phyloP scores from a whole-genome alignment of 2,113 vertebrate species.

The Platichthys flesus region DNA sequence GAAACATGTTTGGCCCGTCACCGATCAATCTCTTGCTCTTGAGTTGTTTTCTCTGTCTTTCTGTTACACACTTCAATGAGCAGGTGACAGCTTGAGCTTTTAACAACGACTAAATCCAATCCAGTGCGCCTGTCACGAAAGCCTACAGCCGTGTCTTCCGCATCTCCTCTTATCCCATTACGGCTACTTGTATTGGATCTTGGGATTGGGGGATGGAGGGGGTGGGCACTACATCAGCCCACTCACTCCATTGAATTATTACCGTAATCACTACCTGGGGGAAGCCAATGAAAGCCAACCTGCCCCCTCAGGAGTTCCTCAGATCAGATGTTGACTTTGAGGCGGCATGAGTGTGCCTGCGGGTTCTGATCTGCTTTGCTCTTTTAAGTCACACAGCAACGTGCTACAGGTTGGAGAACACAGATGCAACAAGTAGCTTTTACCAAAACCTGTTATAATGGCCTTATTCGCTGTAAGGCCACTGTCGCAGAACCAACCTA shows the following conservation, averaged over 20 bases:
- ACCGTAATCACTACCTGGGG: slow-evolving; percentile 54
- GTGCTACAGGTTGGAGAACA: background rate
- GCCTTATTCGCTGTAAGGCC: background rate
- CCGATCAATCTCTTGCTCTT: slow-evolving; percentile 26
- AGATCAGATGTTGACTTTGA: slow-evolving; percentile 42
- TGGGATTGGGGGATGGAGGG: background rate
- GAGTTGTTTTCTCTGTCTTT: slow-evolving; percentile 14
- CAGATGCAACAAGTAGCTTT: background rate
- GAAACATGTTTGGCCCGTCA: slow-evolving; percentile 26
- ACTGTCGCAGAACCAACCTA: background rate
- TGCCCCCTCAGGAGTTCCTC: slow-evolving; percentile 36
- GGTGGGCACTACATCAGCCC: background rate
- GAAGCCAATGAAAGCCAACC: slow-evolving; percentile 48
- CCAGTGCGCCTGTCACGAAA: background rate
- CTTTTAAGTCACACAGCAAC: background rate
- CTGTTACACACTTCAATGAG: background rate
- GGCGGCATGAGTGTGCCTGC: background rate
- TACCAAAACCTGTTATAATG: background rate
- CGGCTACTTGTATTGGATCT: slow-evolving; percentile 42
- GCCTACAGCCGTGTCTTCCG: slow-evolving; percentile 55
- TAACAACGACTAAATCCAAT: slow-evolving; percentile 12
- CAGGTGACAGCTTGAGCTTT: slow-evolving; percentile 8
- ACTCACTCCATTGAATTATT: slow-evolving; percentile 66
- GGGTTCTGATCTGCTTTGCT: background rate
- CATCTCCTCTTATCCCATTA: slow-evolving; percentile 53